Evolutionary conservation across 2,113 vertebrate species (phyloP).

Genomic region (Strix uralensis): DNA sequence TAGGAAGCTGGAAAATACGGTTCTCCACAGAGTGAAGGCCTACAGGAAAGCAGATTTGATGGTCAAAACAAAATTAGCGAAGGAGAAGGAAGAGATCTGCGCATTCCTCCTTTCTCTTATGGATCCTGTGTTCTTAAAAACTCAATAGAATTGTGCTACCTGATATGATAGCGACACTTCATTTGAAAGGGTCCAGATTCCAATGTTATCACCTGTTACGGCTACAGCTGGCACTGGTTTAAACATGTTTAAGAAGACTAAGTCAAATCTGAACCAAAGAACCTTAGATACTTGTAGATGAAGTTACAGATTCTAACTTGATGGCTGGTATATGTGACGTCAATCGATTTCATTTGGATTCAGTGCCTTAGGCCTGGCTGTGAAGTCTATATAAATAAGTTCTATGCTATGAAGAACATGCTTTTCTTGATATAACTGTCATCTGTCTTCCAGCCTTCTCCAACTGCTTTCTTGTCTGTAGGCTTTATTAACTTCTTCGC

Average conservation of each 20-base stretch:
- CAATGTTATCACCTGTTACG: neutral
- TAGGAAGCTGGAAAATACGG: neutral
- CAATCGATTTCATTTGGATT: neutral
- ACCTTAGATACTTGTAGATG: neutral
- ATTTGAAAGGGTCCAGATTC: neutral
- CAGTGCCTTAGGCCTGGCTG: neutral
- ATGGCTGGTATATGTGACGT: neutral
- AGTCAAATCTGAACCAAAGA: neutral
- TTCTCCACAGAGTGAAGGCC: neutral
- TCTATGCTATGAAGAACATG: neutral
- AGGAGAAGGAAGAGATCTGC: neutral
- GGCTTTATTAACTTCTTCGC: neutral
- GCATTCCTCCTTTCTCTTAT: neutral
- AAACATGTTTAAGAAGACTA: neutral
- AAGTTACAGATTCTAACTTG: neutral
- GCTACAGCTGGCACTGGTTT: neutral
- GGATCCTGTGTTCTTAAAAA: neutral
- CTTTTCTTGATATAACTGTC: neutral
- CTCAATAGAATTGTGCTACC: neutral
- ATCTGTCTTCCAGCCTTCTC: slow-evolving; percentile 9
- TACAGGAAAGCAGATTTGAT: neutral
- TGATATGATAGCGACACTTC: neutral
- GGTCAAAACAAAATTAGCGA: neutral
- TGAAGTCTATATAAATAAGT: neutral
- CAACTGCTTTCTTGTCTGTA: neutral